Percentiles rank a stretch among this genome's conserved stretches.
phyloP scores from a whole-genome alignment of 2,888 invertebrate genomes.

The Poecilus cupreus region DNA sequence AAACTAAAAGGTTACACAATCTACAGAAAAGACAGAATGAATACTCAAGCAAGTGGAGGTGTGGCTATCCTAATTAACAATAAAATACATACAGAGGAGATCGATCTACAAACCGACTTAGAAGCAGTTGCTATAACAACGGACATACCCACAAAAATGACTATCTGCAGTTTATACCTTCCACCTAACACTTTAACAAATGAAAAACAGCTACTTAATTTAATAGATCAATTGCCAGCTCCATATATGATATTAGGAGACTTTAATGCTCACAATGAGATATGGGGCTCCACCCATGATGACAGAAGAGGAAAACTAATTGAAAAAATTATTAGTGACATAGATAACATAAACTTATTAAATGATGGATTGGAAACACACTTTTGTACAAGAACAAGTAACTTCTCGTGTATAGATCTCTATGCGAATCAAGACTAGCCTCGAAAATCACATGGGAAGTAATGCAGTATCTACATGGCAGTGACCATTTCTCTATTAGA shows the following conservation, averaged over 20 bases:
- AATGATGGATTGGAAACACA: neutral
- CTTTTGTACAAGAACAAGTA: neutral
- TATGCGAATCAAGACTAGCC: neutral
- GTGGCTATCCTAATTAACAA: slow-evolving; percentile 60
- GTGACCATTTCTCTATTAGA: neutral
- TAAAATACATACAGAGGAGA: slow-evolving; percentile 51
- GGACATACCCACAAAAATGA: no score
- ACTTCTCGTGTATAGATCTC: neutral
- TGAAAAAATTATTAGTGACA: neutral
- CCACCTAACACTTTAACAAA: no score
- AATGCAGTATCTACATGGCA: neutral
- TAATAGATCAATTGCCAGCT: no score
- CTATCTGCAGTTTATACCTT: no score
- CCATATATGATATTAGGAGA: no score
- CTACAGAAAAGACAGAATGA: neutral
- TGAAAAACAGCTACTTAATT: no score
- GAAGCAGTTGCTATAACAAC: no score
- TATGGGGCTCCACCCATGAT: neutral
- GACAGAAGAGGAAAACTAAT: neutral
- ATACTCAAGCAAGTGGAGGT: slow-evolving; percentile 60
- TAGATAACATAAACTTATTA: neutral
- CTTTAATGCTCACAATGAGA: neutral
- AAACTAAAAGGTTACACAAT: neutral
- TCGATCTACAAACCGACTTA: slow-evolving; percentile 2
- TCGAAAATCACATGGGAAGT: neutral